These are phyloP conservation scores for Macropus fuliginosus DNA, from an alignment of 2,797 vertebrate species.

Conservation along the genomic window DNA sequence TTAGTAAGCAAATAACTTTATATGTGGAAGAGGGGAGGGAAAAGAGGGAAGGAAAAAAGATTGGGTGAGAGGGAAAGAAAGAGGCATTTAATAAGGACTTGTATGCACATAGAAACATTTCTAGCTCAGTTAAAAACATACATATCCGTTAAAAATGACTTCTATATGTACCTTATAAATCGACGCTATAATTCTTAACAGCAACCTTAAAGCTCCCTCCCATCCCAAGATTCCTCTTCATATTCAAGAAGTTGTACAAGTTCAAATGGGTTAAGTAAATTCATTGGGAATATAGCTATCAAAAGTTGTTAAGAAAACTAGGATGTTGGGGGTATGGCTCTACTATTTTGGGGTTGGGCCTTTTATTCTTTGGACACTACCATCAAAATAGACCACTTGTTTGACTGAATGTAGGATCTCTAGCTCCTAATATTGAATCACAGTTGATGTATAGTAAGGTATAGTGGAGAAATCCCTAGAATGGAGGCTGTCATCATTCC, in stretches of 20 bases:
- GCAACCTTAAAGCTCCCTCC: neutral
- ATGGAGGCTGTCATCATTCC: neutral
- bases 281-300: neutral
- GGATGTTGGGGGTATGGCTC: neutral
- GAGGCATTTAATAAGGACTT: neutral
- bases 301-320: neutral
- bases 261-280: neutral
- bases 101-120: neutral
- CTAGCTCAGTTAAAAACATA: neutral
- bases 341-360: neutral
- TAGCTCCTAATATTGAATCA: neutral
- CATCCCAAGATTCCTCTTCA: neutral
- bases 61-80: neutral
- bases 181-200: neutral
- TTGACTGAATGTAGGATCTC: neutral
- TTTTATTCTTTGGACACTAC: neutral
- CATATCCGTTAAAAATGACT: neutral
- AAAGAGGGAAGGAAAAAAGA: neutral
- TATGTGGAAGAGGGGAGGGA: neutral
- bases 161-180: neutral
- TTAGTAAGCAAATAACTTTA: neutral
- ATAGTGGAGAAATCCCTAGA: constrained; percentile 6
- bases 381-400: neutral
- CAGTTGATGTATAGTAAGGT: constrained; percentile 5
- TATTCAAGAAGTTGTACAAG: neutral